Evolutionary conservation across 37 sponge, comb jelly and placozoan species (phyloP).

Genomic region (Beroe forskalii): DNA sequence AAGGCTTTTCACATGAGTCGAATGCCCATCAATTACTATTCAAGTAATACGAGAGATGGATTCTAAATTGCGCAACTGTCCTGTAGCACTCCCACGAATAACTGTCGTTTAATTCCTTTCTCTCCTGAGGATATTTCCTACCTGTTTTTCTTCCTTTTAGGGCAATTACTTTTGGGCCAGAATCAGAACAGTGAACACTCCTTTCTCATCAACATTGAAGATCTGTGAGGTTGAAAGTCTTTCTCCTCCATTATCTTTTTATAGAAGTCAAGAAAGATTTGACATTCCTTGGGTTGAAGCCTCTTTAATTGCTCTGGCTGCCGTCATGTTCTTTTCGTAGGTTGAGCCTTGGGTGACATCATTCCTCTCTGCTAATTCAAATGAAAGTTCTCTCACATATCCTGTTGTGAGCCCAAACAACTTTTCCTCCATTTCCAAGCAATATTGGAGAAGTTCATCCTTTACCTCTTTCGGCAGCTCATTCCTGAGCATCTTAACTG

Average conservation of each 20-base stretch:
- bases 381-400: not conserved
- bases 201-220: not conserved
- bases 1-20: not conserved
- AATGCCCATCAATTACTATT: not conserved
- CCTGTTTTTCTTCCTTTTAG: not conserved
- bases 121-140: not conserved
- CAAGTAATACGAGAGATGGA: not conserved
- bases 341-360: not conserved
- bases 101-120: not conserved
- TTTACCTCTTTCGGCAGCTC: not conserved
- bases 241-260: not conserved
- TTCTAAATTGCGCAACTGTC: not conserved
- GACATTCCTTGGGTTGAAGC: not conserved
- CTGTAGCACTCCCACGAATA: not conserved
- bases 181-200: not conserved
- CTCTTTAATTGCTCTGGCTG: not conserved
- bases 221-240: not conserved
- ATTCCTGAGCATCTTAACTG: not conserved
- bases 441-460: not conserved
- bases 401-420: not conserved
- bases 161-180: not conserved
- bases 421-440: not conserved
- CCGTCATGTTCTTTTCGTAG: not conserved
- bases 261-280: not conserved
- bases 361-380: not conserved